Evolutionary conservation across 2,113 vertebrate genomes (phyloP), one percentile per base, ranked within the genome.

Genomic region (Anoura caudifer): DNA sequence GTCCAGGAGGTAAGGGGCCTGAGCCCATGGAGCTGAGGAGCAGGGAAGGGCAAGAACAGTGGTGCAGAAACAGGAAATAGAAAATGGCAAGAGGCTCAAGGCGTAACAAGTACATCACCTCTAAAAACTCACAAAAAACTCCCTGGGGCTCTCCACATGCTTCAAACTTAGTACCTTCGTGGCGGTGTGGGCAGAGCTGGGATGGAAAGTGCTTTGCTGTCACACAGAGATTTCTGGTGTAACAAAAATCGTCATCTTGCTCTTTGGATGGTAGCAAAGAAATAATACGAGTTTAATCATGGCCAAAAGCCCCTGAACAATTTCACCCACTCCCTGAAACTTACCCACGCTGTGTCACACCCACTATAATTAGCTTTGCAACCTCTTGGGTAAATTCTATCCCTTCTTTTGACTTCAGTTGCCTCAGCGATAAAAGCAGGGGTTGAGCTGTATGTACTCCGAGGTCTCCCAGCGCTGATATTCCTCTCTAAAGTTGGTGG

Each of bases 71-170:
- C 88, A 95, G 96, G 93, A 98, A 96, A 90, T 15, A 96, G 91
- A 88, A 95, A 91, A 96, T 24, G 59, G 67, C 87, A 95, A 96
- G 67, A 92, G 45, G 63, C 50, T 94, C 43, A 76, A 73, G 50
- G 91, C 33, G 14, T 85, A 87, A 92, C 85, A 96, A 90, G 69
- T 20, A 45, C n/a, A 72, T 33, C 63, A 94, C 45, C 47, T 63
- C 90, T 92, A 80, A 91, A 91, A 97, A 95, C 81, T 93, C 87
- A 92, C 67, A 67, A 54, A 83, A 97, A 98, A 97, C 95, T 96
- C 97, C 97, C 97, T 80, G 97, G 97, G 97, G 96, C 97, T 98
- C 96, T 96, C 97, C 97, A 80, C 75, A 45, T 45, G 86, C 85
- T 94, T 96, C 80, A 72, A 72, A 87, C 52, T 94, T 47, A 50